These are phyloP conservation scores for Phalacrocorax aristotelis DNA, from an alignment of 2,113 vertebrate genomes.

Conservation along the genomic window DNA sequence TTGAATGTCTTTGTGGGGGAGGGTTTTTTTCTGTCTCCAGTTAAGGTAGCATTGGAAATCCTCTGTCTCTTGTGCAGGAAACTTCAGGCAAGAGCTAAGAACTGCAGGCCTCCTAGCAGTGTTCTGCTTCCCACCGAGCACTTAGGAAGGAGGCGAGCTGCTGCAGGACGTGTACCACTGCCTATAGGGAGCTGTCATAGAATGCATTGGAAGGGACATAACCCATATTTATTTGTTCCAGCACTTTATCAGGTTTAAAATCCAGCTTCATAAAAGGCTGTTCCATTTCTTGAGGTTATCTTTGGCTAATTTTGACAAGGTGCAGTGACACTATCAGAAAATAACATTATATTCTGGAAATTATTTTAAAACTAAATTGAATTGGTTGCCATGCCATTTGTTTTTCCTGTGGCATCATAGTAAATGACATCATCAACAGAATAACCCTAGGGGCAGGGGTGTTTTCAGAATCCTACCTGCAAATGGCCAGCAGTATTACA, in stretches of 20 bases:
- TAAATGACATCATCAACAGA: conserved; percentile 52
- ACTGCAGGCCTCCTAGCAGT: not conserved
- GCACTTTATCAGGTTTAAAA: not conserved
- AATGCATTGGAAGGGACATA: not conserved
- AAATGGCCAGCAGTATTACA: not conserved
- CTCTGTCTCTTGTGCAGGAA: not conserved
- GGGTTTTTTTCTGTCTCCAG: not conserved
- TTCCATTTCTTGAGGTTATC: not conserved
- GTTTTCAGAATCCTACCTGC: conserved; percentile 3
- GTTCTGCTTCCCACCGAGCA: not conserved
- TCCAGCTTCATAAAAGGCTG: not conserved
- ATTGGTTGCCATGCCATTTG: conserved; percentile 6
- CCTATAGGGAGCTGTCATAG: not conserved
- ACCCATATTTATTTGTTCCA: not conserved
- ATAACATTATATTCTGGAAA: not conserved
- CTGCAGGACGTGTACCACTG: not conserved
- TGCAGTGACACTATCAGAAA: not conserved
- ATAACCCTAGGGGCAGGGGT: conserved; percentile 31
- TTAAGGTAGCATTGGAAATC: not conserved
- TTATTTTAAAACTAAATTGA: conserved; percentile 45
- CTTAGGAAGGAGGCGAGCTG: not conserved
- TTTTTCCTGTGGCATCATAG: conserved; percentile 32
- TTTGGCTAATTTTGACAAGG: not conserved
- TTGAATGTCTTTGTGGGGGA: not conserved
- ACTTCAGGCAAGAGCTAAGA: not conserved